Base-by-base conservation (phyloP, 2,113 vertebrate genomes). In the Lepidothrix coronata region DNA sequence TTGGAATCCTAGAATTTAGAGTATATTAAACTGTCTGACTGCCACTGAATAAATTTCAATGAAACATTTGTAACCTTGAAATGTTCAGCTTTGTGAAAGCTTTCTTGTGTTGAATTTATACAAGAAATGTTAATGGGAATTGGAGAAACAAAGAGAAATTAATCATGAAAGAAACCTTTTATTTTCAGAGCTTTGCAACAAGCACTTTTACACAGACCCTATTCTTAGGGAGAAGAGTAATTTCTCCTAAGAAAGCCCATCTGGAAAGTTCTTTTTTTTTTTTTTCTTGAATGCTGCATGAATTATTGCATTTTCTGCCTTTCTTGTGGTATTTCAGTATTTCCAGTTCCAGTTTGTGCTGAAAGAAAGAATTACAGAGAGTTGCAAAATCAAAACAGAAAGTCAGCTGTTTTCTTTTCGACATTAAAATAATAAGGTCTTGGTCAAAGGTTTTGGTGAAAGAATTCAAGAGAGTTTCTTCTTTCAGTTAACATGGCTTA, bases 61-160 rank as follows among this genome's bases (percentile, higher is more conserved):
- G 14, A 91, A 88, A 80, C 37, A 48, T 51, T 46, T 55, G n/a
- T 91, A 71, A 83, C 67, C 78, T 85, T 79, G 70, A 88, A 91
- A 91, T 31, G 0, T 83, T 63, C 43, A 96, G 49, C 16, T 85
- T 70, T 94, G 59, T 83, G 35, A 91, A 95, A 83, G 62, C 21
- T 79, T 95, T 76, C 27, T 83, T 63, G 46, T 48, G n/a, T 12
- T 90, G 68, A 91, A 63, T 86, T 90, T 93, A 52, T 88, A 74
- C 39, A 22, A 63, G 46, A 93, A 83, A 77, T 81, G 17, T 76
- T 93, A 93, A 93, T 67, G 19, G 19, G 33, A 94, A 90, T 70
- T 25, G 6, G 21, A 77, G 71, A 85, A 95, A 95, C 59, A 96
- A 91, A 89, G 49, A 87, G 5, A 90, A 91, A 76, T 61, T 74